Base-by-base conservation (phyloP, 1,140 invertebrate genomes). In the Drosophila dunni region DNA sequence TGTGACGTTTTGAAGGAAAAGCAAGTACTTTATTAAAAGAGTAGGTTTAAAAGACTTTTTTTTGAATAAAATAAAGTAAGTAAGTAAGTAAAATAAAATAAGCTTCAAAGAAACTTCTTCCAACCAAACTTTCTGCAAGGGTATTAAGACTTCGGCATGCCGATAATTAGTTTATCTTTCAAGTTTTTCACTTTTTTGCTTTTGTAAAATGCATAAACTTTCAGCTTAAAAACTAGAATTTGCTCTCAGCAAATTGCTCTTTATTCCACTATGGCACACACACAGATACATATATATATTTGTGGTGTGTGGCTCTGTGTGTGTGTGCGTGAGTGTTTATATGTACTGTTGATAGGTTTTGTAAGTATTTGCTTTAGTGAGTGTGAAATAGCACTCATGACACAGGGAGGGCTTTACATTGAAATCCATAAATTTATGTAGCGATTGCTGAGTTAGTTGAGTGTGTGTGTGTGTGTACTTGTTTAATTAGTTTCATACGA, bases 321-420 rank as follows among this genome's bases (percentile, higher is more conserved):
- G 36, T 51, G 5, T 60, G 9, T 48, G 36, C 24, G 24, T 54
- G 48, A 61, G 53, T 78, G 65, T 64, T 48, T 45, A 20, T 57
- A 17, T 65, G 51, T 75, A 45, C 24, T 20, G 38, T 74, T 66
- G 69, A 75, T 75, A 85, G 74, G 67, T 77, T 62, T 62, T 57
- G 58, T 63, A 71, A 66, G 83, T 86, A 74, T 88, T 88, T 69
- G 83, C 53, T 89, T 81, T 79, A 80, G 67, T 74, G 81, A 84
- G 81, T 85, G 81, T 56, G 51, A 50, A 48, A 48, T 63, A 40
- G 51, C 72, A 79, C 79, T 88, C 66, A 71, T 83, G 79, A 72
- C 71, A 86, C 34, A 54, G 84, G 83, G 83, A 88, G 83, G 83
- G 83, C 84, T 88, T 88, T 88, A 83, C 84, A 88, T 79, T 88